Evolutionary conservation across 2,113 vertebrate species (phyloP), one percentile per base, ranked within the genome.

Genomic region (Ploceus nigricollis): DNA sequence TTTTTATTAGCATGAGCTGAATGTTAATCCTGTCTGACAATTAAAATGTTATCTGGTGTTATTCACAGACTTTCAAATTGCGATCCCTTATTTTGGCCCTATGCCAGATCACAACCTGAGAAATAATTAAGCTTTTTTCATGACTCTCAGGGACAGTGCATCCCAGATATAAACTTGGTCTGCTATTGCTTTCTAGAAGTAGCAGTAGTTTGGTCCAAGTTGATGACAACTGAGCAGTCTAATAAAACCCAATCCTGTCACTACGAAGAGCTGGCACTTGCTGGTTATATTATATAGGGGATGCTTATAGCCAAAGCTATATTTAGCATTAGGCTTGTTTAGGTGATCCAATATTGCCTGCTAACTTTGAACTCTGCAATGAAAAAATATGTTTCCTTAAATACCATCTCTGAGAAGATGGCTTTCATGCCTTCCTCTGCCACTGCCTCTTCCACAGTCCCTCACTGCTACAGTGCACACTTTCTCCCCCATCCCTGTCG

Each of bases 401-500:
- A 73, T 88, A 53, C 25, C 45, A 19, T 11, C 25, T 69, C n/a
- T 0, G 8, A 89, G 68, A 23, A 87, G 50, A 35, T 28, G 40
- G 11, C 18, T 48, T 72, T 64, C 1, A 1, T 53, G 57, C 47
- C 54, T 88, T 89, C 2, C 60, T 24, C 24, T 39, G 24, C 65
- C 35, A 9, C 47, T 81, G 44, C 23, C 57, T 75, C 23, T 82
- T 92, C 40, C 22, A 12, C 19, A 40, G 53, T 33, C 11, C 5
- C 33, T 79, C 5, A 0, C 18, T 73, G 47, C 47, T 75, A 31
- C 0, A 1, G 8, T 19, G n/a, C 6, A 3, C 22, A 42, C 33
- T 23, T 47, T 77, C 66, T 51, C 44, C 58, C 22, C 25, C 1
- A 2, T 58, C 22, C 39, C 22, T 1, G 0, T 19, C 0, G 5